phyloP scores from a whole-genome alignment of 2,113 vertebrate genomes.

The Gymnarchus niloticus region DNA sequence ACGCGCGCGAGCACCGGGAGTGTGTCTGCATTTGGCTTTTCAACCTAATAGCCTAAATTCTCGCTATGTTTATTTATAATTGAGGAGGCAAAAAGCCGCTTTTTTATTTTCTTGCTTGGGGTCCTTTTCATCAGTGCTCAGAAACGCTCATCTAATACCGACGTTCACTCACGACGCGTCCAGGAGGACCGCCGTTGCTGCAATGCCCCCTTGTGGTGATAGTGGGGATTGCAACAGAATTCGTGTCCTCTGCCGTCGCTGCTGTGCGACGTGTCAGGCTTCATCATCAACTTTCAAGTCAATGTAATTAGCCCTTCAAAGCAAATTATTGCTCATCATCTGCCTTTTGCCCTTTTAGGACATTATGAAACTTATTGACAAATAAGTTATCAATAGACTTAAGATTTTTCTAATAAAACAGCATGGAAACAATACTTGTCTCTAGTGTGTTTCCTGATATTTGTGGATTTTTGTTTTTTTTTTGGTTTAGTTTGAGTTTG shows the following conservation, averaged over 20 bases:
- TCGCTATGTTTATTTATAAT: constrained; percentile 30
- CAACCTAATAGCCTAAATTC: constrained; percentile 25
- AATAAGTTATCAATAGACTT: constrained; percentile 50
- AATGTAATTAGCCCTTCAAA: constrained; percentile 63
- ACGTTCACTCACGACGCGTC: not conserved
- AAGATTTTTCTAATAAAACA: not conserved
- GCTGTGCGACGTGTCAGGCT: constrained; percentile 30
- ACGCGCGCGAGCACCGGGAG: constrained; percentile 11
- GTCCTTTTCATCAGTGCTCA: constrained; percentile 29
- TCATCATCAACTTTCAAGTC: constrained; percentile 55
- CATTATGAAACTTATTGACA: constrained; percentile 47
- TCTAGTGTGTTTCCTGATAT: not conserved
- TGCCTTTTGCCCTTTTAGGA: constrained; percentile 41
- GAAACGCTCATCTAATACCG: constrained; percentile 23
- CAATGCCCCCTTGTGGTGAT: constrained; percentile 33
- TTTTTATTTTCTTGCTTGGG: constrained; percentile 30
- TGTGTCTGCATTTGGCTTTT: constrained; percentile 12
- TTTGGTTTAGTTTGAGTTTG: too few species aligned
- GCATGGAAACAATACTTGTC: too few species aligned
- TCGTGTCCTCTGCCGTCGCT: constrained; percentile 46
- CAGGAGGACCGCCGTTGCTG: constrained; percentile 12
- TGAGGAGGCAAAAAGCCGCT: constrained; percentile 29
- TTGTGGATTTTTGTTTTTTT: not conserved
- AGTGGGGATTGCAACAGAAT: constrained; percentile 32
- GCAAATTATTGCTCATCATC: constrained; percentile 56